phyloP scores from a whole-genome alignment of 2,797 vertebrate species.

The Zalophus californianus region DNA sequence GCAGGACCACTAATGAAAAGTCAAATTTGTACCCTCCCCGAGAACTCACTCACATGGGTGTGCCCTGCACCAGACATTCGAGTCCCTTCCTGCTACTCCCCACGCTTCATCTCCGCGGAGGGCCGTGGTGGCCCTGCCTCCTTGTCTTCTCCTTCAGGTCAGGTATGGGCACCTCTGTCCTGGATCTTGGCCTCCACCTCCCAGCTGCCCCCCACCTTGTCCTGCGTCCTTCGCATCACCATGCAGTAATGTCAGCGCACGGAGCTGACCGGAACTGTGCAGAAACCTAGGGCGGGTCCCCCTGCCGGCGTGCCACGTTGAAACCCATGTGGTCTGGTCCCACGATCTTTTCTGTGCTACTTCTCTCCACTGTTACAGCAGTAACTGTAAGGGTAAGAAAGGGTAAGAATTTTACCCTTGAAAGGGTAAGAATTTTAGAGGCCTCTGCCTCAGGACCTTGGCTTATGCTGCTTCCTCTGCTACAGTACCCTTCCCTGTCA shows the following conservation, averaged over 20 bases:
- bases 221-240: not conserved
- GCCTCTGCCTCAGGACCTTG: not conserved
- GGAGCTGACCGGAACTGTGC: not conserved
- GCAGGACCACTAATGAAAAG: not conserved
- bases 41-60: too few relatives aligned
- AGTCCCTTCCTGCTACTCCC: rapidly evolving
- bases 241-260: too few relatives aligned
- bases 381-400: too few relatives aligned
- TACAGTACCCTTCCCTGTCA: too few relatives aligned
- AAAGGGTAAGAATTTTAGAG: not conserved
- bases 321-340: not conserved
- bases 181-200: not conserved
- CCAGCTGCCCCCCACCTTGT: not conserved
- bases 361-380: not conserved
- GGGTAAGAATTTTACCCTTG: not conserved
- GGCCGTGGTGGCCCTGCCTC: not conserved
- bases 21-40: not conserved
- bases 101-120: not conserved
- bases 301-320: rapidly evolving
- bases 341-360: not conserved
- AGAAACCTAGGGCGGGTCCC: not conserved
- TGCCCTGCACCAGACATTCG: rapidly evolving
- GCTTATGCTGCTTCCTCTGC: not conserved
- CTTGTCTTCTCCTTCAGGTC: too few relatives aligned
- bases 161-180: not conserved